Evolutionary conservation across 2,888 invertebrate species (phyloP).

Genomic region (Cantharis nigra): DNA sequence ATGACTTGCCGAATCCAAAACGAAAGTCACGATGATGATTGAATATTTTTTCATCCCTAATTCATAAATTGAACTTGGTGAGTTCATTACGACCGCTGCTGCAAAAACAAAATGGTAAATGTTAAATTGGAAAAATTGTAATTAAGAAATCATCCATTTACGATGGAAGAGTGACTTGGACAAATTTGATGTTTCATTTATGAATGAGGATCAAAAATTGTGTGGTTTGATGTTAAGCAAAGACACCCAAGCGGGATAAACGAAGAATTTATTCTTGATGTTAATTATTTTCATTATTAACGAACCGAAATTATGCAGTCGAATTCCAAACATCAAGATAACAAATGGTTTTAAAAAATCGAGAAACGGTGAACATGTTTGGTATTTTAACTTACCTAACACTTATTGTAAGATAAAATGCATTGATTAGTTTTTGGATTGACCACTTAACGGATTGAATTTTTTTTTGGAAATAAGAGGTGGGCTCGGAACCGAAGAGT

Average conservation of each 20-base stretch:
- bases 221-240: neutral
- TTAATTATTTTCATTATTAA: constrained; percentile 2
- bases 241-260: neutral
- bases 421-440: neutral
- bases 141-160: neutral
- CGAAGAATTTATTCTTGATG: neutral
- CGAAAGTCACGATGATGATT: neutral
- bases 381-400: neutral
- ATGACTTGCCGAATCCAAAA: neutral
- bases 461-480: neutral
- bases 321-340: neutral
- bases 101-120: neutral
- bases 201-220: neutral
- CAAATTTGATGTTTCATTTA: neutral
- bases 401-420: neutral
- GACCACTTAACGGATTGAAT: neutral
- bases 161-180: neutral
- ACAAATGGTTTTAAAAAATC: neutral
- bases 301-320: neutral
- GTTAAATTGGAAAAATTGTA: neutral
- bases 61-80: neutral
- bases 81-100: neutral
- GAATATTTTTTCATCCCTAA: neutral
- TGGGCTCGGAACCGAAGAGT: neutral
- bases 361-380: neutral